phyloP scores from a whole-genome alignment of 2,113 vertebrate genomes.

The Rhipidura dahli region DNA sequence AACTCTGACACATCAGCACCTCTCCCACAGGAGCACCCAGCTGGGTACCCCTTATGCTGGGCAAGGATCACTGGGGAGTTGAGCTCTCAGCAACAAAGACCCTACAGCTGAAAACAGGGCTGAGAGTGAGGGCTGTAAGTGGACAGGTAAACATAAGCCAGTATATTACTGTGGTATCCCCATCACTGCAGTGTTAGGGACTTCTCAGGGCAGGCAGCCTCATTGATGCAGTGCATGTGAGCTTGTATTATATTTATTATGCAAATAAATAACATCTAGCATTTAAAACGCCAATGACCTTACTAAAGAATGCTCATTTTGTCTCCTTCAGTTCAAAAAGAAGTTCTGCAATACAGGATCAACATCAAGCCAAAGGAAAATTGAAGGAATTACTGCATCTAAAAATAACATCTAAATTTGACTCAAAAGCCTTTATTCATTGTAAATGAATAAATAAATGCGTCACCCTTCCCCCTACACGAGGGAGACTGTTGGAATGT shows the following conservation, averaged over 20 bases:
- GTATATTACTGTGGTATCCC: neutral
- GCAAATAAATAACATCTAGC: neutral
- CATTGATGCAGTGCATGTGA: neutral
- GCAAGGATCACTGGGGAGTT: rapidly evolving
- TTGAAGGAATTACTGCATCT: neutral
- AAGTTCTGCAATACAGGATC: neutral
- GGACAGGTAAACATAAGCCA: neutral
- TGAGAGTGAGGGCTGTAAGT: neutral
- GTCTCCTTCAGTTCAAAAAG: neutral
- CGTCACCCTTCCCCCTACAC: neutral
- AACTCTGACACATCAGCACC: neutral
- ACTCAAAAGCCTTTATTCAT: constrained; percentile 16
- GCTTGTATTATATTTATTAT: neutral
- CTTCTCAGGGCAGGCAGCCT: neutral
- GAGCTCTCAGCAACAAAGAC: neutral
- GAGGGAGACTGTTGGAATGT: neutral
- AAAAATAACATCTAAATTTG: constrained; percentile 16
- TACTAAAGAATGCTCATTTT: neutral
- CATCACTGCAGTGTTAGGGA: neutral
- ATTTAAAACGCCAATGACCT: neutral
- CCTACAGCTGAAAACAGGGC: neutral
- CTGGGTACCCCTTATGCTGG: rapidly evolving
- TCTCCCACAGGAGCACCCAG: neutral
- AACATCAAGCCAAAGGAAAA: constrained; percentile 14
- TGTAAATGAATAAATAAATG: neutral